Percentiles rank a stretch among this genome's conserved stretches.
phyloP scores from a whole-genome alignment of 2,888 invertebrate genomes.

The Drosophila neutralis region DNA sequence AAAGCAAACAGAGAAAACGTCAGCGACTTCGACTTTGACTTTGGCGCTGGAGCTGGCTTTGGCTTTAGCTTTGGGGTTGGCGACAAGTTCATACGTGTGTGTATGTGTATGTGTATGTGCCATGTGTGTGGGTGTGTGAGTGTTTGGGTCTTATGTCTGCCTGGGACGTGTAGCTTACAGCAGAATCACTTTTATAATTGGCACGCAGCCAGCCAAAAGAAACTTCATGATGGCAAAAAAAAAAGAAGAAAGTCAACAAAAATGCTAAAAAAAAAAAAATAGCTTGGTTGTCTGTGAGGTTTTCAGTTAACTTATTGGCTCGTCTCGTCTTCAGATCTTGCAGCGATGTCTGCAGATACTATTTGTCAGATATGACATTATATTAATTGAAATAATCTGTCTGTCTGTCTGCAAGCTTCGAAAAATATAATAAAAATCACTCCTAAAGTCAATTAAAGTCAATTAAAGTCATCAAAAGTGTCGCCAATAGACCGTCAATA shows the following conservation, averaged over 20 bases:
- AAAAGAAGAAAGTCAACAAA: conserved; percentile 25
- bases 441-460: conserved; percentile 66
- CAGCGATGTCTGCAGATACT: conserved; percentile 72
- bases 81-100: conserved; percentile 80
- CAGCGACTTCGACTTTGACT: conserved; percentile 44
- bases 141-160: conserved; percentile 64
- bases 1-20: conserved; percentile 66
- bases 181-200: conserved; percentile 79
- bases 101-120: conserved; percentile 44
- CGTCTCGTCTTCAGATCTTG: conserved; percentile 54
- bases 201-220: conserved; percentile 79
- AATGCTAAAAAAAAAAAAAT: conserved; percentile 19
- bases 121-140: conserved; percentile 36
- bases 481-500: conserved; percentile 51
- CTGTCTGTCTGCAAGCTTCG: conserved; percentile 23
- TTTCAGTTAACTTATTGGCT: conserved; percentile 63
- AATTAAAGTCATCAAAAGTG: conserved; percentile 60
- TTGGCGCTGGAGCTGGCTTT: conserved; percentile 21
- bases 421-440: conserved; percentile 21
- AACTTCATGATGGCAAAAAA: conserved; percentile 48
- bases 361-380: conserved; percentile 75
- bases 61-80: conserved; percentile 43
- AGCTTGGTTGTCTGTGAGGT: conserved; percentile 51
- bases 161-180: conserved; percentile 79
- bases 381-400: conserved; percentile 75